Conservation (phyloP, 2,888 invertebrate genomes). For the Drosophila sordidula region DNA sequence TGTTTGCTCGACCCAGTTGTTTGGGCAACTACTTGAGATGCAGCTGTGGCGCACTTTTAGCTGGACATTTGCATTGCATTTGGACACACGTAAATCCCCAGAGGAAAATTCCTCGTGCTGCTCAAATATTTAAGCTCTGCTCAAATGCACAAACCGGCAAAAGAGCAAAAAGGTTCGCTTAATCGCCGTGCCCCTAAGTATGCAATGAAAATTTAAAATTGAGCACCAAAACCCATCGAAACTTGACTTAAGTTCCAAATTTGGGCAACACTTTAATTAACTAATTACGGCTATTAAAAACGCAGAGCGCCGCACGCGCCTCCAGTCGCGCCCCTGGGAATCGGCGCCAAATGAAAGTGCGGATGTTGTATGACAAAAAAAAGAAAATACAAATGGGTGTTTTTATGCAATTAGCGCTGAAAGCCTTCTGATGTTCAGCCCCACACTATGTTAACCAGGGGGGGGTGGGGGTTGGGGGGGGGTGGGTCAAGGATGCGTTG, state of each 20-base stretch:
- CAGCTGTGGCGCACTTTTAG: conserved; percentile 44
- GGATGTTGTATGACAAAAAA: conserved; percentile 10
- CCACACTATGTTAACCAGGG: neutral
- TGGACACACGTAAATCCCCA: conserved; percentile 66
- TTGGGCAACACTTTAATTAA: conserved; percentile 44
- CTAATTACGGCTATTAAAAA: conserved; percentile 52
- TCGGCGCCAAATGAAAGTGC: conserved; percentile 37
- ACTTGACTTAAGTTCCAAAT: conserved; percentile 14
- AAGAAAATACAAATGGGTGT: conserved; percentile 9
- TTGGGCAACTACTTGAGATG: conserved; percentile 71
- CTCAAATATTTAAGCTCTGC: conserved; percentile 67
- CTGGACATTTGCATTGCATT: conserved; percentile 73
- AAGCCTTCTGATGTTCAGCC: conserved; percentile 67
- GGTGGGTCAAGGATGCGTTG: conserved; percentile 69
- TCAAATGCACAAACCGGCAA: conserved; percentile 54
- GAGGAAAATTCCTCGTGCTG: conserved; percentile 26
- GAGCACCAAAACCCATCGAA: conserved; percentile 19
- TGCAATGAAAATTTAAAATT: conserved; percentile 21
- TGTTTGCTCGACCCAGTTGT: conserved; percentile 39
- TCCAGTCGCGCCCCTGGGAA: conserved; percentile 49
- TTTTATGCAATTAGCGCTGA: conserved; percentile 67
- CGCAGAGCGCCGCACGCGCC: conserved; percentile 17
- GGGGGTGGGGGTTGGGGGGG: neutral
- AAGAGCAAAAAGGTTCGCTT: conserved; percentile 45
- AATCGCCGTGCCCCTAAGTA: conserved; percentile 61